phyloP scores from a whole-genome alignment of 1,140 invertebrate genomes.

The Penaeus japonicus region DNA sequence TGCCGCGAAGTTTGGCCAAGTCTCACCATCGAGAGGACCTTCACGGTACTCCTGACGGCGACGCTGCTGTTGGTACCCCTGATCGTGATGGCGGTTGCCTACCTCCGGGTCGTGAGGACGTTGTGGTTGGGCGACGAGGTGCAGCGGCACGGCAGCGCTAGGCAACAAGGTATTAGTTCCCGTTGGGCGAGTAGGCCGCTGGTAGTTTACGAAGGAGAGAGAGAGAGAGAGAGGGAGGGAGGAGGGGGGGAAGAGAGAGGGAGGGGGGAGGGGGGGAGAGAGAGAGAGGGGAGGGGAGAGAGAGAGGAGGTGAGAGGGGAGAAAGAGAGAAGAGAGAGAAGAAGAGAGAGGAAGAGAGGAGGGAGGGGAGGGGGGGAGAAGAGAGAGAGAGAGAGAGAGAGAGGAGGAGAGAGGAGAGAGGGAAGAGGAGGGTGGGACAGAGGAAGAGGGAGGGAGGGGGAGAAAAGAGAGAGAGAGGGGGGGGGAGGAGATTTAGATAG shows the following conservation, averaged over 20 bases:
- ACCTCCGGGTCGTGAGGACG: conserved; percentile 72
- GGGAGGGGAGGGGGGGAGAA: neutral
- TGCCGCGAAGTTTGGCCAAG: conserved; percentile 78
- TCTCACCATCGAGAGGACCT: conserved; percentile 72
- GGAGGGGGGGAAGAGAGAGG: neutral
- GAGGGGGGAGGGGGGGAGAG: neutral
- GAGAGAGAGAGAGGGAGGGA: neutral
- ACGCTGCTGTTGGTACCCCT: conserved; percentile 77
- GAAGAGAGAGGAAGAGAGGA: neutral
- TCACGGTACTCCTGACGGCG: conserved; percentile 78
- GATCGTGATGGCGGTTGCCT: conserved; percentile 78
- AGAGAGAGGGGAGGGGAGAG: too few relatives aligned
- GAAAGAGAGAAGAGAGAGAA: neutral
- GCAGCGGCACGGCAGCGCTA: too few relatives aligned
- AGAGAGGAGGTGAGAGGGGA: too few relatives aligned
- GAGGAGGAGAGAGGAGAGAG: too few relatives aligned
- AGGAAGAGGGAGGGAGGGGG: too few relatives aligned
- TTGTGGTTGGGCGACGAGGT: conserved; percentile 64
- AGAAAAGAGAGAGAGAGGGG: too few relatives aligned
- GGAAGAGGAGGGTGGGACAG: too few relatives aligned
- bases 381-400: too few relatives aligned
- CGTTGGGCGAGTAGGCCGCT: neutral
- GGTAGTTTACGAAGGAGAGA: neutral
- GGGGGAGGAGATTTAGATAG: too few relatives aligned
- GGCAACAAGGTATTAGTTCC: too few relatives aligned